phyloP scores from a whole-genome alignment of 1,140 invertebrate genomes.

The Panagrolaimus sp. region DNA sequence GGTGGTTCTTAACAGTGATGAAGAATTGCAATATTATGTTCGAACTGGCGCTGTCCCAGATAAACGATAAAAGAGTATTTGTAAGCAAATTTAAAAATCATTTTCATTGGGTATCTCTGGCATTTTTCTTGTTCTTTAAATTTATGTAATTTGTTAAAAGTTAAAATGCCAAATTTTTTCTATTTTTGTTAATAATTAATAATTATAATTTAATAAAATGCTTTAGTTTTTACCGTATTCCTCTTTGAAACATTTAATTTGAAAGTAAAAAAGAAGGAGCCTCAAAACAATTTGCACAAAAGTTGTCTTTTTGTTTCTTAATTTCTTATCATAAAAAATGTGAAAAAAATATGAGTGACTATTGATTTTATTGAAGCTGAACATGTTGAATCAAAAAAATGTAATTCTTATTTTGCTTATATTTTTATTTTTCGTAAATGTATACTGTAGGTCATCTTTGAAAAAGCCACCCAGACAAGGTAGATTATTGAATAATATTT shows the following conservation, averaged over 20 bases:
- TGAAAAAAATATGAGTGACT: no score
- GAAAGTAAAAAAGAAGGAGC: not conserved
- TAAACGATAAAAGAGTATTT: not conserved
- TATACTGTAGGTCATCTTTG: no score
- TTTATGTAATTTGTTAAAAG: not conserved
- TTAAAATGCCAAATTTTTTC: not conserved
- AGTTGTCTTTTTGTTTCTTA: no score
- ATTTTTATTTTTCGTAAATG: no score
- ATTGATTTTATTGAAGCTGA: no score
- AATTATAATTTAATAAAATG: conserved; percentile 5
- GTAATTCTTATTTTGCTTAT: no score
- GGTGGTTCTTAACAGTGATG: conserved; percentile 58
- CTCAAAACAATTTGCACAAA: no score
- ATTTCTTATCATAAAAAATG: no score
- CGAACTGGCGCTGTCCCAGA: conserved; percentile 49
- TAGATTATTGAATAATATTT: no score
- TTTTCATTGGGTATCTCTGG: conserved; percentile 17
- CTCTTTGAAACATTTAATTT: not conserved
- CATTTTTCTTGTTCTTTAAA: conserved; percentile 4
- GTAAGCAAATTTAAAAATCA: not conserved
- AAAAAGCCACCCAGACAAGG: no score
- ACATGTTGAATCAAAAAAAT: no score
- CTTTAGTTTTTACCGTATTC: not conserved
- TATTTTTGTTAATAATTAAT: conserved; percentile 4
- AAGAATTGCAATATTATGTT: conserved; percentile 57